These are phyloP conservation scores for Sesamia nonagrioides DNA, from an alignment of 1,140 invertebrate species.

Conservation along the genomic window DNA sequence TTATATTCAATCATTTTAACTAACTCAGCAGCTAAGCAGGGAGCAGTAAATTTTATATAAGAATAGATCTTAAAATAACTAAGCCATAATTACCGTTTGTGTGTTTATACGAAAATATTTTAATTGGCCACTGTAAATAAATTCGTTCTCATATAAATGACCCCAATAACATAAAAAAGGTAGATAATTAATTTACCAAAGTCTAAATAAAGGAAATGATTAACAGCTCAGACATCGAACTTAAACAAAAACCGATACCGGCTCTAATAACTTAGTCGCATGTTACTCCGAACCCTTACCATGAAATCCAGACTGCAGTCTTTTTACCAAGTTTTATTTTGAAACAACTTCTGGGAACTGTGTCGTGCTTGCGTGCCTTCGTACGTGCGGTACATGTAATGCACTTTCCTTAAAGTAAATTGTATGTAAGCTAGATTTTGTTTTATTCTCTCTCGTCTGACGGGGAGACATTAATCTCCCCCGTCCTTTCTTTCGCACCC, in stretches of 20 bases:
- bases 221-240: background rate
- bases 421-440: conserved; percentile 35
- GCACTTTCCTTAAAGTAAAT: conserved; percentile 32
- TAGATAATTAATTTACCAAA: no score
- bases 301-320: conserved; percentile 33
- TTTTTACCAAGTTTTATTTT: conserved; percentile 35
- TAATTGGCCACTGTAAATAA: no score
- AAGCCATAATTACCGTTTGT: no score
- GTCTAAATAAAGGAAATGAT: background rate
- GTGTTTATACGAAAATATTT: no score
- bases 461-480: conserved; percentile 36
- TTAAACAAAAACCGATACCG: background rate
- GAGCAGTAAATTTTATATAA: no score
- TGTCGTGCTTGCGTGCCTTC: conserved; percentile 31
- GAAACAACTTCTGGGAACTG: conserved; percentile 28
- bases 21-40: no score
- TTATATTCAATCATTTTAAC: no score
- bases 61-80: no score
- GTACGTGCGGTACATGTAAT: conserved; percentile 29
- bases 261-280: conserved; percentile 14
- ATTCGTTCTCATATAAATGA: background rate
- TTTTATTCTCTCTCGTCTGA: conserved; percentile 7
- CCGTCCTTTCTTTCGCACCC: background rate
- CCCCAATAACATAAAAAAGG: no score
- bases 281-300: conserved; percentile 1